Conservation (phyloP, 2,797 vertebrate genomes). For the Hippopotamyrus pictus region DNA sequence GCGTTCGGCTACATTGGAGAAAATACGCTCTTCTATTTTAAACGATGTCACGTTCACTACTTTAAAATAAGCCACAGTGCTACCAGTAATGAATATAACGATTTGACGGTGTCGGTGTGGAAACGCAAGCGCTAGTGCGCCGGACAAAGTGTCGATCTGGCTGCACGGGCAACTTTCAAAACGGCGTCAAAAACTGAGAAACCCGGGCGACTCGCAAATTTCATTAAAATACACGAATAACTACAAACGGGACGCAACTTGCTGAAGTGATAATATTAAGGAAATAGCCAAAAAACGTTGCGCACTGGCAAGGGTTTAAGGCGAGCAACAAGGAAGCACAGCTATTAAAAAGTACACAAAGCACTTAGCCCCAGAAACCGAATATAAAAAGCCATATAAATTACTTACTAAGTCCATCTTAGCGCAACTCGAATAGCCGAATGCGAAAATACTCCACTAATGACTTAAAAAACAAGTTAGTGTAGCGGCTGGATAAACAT, state of each 20-base stretch:
- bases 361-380: slow-evolving; percentile 21
- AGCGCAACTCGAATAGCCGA: neutral
- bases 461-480: neutral
- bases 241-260: neutral
- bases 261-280: neutral
- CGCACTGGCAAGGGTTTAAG: neutral
- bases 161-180: neutral
- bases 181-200: neutral
- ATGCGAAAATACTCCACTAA: neutral
- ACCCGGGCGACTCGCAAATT: neutral
- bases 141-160: neutral
- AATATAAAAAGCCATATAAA: slow-evolving; percentile 11
- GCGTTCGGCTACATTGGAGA: neutral
- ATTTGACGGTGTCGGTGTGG: neutral
- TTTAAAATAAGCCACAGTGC: neutral
- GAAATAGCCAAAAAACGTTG: neutral
- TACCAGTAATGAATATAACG: neutral
- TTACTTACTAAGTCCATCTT: neutral
- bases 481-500: neutral
- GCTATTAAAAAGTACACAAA: slow-evolving; percentile 3
- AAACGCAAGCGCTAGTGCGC: neutral
- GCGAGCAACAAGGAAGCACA: neutral
- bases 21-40: neutral
- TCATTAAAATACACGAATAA: neutral
- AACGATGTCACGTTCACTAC: neutral